phyloP scores from a whole-genome alignment of 2,888 invertebrate genomes.

The Apodemia zela region DNA sequence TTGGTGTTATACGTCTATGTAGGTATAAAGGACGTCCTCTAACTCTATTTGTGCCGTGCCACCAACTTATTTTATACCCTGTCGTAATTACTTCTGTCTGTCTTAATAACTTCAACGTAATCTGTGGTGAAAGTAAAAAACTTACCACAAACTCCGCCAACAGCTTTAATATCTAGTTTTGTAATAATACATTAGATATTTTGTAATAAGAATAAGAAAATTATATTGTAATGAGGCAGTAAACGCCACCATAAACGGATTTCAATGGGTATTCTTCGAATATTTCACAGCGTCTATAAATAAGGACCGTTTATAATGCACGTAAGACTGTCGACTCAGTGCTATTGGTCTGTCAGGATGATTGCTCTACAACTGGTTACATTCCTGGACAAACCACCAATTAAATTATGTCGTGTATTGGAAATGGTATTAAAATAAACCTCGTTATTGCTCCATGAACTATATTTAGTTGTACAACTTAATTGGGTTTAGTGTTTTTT shows the following conservation, averaged over 20 bases:
- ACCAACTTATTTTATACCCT: background rate
- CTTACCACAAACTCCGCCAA: background rate
- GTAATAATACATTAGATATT: background rate
- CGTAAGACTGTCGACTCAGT: background rate
- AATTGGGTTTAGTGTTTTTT: no score
- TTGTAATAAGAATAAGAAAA: background rate
- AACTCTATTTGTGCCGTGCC: no score
- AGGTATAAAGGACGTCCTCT: no score
- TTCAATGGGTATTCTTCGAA: background rate
- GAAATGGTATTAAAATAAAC: constrained; percentile 2
- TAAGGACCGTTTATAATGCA: background rate
- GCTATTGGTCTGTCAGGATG: constrained; percentile 8
- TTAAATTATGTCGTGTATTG: constrained; percentile 11
- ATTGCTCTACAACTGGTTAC: constrained; percentile 4
- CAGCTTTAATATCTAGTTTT: background rate
- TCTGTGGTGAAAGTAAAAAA: background rate
- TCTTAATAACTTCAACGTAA: background rate
- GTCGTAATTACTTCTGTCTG: background rate
- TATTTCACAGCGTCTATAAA: background rate
- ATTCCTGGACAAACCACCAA: background rate
- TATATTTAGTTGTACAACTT: background rate
- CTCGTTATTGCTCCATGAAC: background rate
- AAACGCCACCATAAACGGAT: background rate
- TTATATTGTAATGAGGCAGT: background rate
- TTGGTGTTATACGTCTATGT: no score